Conservation (phyloP, 2,113 vertebrate species). For the Tyto alba region DNA sequence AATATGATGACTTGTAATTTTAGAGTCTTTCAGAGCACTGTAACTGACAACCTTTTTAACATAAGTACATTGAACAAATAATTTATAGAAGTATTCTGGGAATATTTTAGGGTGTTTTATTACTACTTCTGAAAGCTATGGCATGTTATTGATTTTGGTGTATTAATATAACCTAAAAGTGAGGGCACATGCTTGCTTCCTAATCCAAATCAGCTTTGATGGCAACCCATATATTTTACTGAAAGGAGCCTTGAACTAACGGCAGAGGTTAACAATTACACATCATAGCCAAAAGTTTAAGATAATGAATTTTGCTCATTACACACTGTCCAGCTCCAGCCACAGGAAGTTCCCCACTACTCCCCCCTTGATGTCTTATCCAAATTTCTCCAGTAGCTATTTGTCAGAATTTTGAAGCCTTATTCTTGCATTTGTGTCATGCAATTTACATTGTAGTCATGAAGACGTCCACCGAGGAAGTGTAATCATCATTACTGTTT, state of each 20-base stretch:
- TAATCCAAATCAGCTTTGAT: conserved; percentile 74
- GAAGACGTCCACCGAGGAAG: conserved; percentile 20
- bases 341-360: neutral
- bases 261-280: conserved; percentile 74
- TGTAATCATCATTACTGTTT: conserved; percentile 28
- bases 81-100: conserved; percentile 82
- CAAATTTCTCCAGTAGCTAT: neutral
- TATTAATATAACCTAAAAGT: conserved; percentile 78
- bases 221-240: conserved; percentile 67
- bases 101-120: conserved; percentile 83
- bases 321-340: conserved; percentile 7
- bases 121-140: conserved; percentile 77
- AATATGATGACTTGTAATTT: conserved; percentile 75
- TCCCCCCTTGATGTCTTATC: neutral
- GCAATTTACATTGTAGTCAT: conserved; percentile 13
- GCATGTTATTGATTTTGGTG: conserved; percentile 77
- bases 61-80: conserved; percentile 81
- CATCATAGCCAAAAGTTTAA: conserved; percentile 67
- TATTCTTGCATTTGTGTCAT: conserved; percentile 1
- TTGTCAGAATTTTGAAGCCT: conserved; percentile 8
- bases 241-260: conserved; percentile 67
- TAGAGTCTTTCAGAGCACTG: conserved; percentile 72
- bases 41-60: conserved; percentile 83
- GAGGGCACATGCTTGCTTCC: conserved; percentile 61
- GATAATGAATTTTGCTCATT: conserved; percentile 69